Evolutionary conservation across 2,113 vertebrate species (phyloP), one percentile per base, ranked within the genome.

Genomic region (Phalacrocorax pelagicus): DNA sequence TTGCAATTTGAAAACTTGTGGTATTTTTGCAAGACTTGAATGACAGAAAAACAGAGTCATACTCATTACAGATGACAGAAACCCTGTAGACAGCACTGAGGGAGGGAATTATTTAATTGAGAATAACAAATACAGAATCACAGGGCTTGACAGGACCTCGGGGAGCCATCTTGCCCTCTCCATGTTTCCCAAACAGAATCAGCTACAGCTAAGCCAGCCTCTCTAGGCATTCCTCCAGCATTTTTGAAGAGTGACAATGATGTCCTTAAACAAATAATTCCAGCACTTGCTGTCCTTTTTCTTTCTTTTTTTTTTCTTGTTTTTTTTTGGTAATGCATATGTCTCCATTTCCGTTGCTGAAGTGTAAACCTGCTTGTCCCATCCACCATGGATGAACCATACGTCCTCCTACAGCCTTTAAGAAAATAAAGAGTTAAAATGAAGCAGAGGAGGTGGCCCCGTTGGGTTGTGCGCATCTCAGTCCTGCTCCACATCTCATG

Each of bases 31-130:
- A 81, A 85, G 40, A 21, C 42, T 15, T 73, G 72, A 91, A 62
- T 89, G 81, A 86, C 49, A 92, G 74, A 77, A 70, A 38, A 75
- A 14, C 0, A 6, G 70, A 82, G 54, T 79, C 59, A n/a, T 46
- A 14, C 51, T 92, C 67, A 42, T 84, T 86, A 58, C 6, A 78
- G 65, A 40, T 9, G 23, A 81, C 81, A 94, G 71, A 82, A 93
- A 44, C 67, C 55, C 69, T 79, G 51, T 52, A 79, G 91, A 85
- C 47, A 65, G 46, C 83, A 85, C 83, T 10, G 3, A 65, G 73
- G 65, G 74, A 93, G 85, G 58, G 17, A 94, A 29, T 52, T 58
- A 22, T 82, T 92, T 92, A 92, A 96, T 86, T 94, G 87, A 72
- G 44, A 69, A 74, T 61, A 89, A 75, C 81, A 92, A 92, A 81